Base-by-base conservation (phyloP, 2,113 vertebrate species). In the Paraplagusia blochii region DNA sequence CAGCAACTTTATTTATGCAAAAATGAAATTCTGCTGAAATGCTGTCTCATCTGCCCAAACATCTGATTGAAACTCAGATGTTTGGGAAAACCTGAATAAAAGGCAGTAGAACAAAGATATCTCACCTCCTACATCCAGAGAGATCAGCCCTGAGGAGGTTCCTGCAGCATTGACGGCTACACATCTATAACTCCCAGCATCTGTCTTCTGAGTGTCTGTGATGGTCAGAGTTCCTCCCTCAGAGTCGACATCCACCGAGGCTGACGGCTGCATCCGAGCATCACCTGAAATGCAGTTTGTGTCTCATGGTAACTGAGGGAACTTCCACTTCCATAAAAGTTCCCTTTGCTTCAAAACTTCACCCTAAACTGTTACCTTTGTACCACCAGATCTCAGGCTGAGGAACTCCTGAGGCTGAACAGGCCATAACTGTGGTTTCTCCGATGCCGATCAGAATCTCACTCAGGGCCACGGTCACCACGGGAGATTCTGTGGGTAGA, bases 111-210 rank as follows among this genome's bases (percentile, higher is more conserved):
- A n/a, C n/a, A n/a, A n/a, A n/a, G n/a, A n/a, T n/a, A 29, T 67
- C 93, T 91, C 89, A 99, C 97, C 95, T 74, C 97, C 97, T 53
- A 99, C 95, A 66, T 95, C 93, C 44, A 99, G 90, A 14, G 90
- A 90, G 69, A 98, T 90, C 79, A 85, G 92, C 44, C 93, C 94
- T 60, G 89, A 90, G 2, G 93, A 92, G 18, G 79, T 92, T 61
- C 97, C 97, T 9, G 95, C 95, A 52, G 90, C 84, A 8, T 94
- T 99, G 47, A 88, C 80, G 14, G 95, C 96, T 43, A 94, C 82
- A 11, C 97, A 99, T 0, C 79, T 93, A 74, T 98, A 99, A 53
- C 95, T 93, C 22, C 96, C 97, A 53, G 95, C 93, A 79, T 99
- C 93, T 8, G 87, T 60, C 12, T 91, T 90, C 76, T 92, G 92